phyloP scores from a whole-genome alignment of 1,140 invertebrate species.

The Araneus ventricosus region DNA sequence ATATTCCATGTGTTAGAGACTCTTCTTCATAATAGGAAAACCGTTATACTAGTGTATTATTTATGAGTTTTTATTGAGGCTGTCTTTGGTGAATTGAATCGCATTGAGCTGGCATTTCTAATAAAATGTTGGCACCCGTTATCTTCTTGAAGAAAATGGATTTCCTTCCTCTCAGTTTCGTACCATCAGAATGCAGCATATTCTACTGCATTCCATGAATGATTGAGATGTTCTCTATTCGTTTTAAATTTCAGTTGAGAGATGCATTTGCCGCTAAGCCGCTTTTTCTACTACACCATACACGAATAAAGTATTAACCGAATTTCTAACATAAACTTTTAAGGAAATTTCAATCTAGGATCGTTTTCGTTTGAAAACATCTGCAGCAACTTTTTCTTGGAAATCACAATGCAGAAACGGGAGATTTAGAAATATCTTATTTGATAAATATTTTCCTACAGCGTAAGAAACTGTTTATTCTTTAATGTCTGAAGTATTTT shows the following conservation, averaged over 20 bases:
- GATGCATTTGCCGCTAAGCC: not conserved
- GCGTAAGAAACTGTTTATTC: too few species aligned
- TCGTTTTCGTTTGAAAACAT: not conserved
- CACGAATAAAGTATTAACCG: conserved; percentile 25
- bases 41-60: conserved; percentile 39
- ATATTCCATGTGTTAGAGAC: conserved; percentile 16
- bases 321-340: not conserved
- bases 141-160: conserved; percentile 30
- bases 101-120: not conserved
- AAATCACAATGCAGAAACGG: too few species aligned
- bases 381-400: too few species aligned
- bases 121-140: conserved; percentile 3
- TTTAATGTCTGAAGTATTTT: too few species aligned
- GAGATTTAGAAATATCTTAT: too few species aligned
- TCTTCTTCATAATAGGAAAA: conserved; percentile 39
- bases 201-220: not conserved
- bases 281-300: not conserved
- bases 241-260: conserved; percentile 27
- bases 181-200: not conserved
- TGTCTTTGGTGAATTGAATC: conserved; percentile 38
- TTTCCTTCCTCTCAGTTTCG: not conserved
- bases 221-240: not conserved
- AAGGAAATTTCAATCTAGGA: not conserved
- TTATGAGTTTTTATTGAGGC: conserved; percentile 46
- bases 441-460: too few species aligned